These are phyloP conservation scores for Lepisosteus oculatus DNA, from an alignment of 2,113 vertebrate species.

Conservation along the genomic window DNA sequence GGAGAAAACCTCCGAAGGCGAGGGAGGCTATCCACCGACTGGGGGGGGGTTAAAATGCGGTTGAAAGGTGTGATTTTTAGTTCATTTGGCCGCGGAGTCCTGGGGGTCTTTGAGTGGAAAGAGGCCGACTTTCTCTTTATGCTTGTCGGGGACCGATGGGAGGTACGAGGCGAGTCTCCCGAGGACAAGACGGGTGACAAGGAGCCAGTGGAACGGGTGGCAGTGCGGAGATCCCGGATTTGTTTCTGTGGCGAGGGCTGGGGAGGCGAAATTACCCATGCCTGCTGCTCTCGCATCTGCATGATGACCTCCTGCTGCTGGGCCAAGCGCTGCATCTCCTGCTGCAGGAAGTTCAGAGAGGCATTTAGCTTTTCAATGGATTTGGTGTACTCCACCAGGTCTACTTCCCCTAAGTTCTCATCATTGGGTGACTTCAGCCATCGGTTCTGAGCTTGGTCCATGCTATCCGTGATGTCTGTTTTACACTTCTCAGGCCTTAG, in stretches of 20 bases:
- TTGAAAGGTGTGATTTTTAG: constrained; percentile 88
- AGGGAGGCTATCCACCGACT: constrained; percentile 94
- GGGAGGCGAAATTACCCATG: constrained; percentile 84
- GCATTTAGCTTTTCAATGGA: constrained; percentile 93
- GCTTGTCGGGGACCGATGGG: constrained; percentile 81
- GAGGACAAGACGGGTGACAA: constrained; percentile 62
- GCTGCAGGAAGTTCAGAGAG: constrained; percentile 86
- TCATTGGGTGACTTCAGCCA: constrained; percentile 74
- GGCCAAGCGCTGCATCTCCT: constrained; percentile 93
- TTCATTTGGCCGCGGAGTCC: constrained; percentile 85
- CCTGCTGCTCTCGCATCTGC: constrained; percentile 93
- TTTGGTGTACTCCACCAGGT: constrained; percentile 86
- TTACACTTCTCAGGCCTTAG: constrained; percentile 59
- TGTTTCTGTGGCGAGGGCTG: constrained; percentile 86
- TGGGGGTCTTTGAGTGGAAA: constrained; percentile 80
- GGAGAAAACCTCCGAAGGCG: constrained; percentile 89
- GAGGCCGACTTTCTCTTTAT: constrained; percentile 81
- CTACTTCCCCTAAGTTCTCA: constrained; percentile 79
- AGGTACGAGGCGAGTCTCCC: constrained; percentile 75
- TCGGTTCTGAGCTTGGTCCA: constrained; percentile 59
- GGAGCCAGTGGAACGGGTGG: constrained; percentile 71
- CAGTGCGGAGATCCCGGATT: constrained; percentile 62
- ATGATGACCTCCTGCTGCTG: constrained; percentile 96
- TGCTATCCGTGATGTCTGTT: constrained; percentile 53
- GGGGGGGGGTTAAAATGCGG: constrained; percentile 83